phyloP scores from a whole-genome alignment of 1,140 invertebrate species.

The Drosophila melanogaster region Release_6_plus_ISO1_MT NT_033779.5:9484501-9485000 shows the following conservation, averaged over 20 bases:
- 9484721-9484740: neutral
- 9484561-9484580: slow-evolving; percentile 65
- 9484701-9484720: neutral
- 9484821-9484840: no score
- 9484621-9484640: slow-evolving; percentile 32
- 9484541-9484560: slow-evolving; percentile 1
- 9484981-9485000: slow-evolving; percentile 43
- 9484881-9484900: neutral
- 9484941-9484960: neutral
- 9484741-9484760: no score
- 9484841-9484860: neutral
- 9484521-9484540: slow-evolving; percentile 45
- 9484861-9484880: neutral
- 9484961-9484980: slow-evolving; percentile 28
- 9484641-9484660: slow-evolving; percentile 19
- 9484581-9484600: slow-evolving; percentile 77
- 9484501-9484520: slow-evolving; percentile 75
- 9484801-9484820: no score
- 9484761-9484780: neutral
- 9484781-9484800: no score
- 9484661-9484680: slow-evolving; percentile 23
- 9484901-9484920: neutral
- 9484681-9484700: slow-evolving; percentile 28
- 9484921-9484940: slow-evolving; percentile 16
- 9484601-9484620: slow-evolving; percentile 74